Evolutionary conservation across 1,140 invertebrate species (phyloP).

Genomic region (Drosophila azteca): DNA sequence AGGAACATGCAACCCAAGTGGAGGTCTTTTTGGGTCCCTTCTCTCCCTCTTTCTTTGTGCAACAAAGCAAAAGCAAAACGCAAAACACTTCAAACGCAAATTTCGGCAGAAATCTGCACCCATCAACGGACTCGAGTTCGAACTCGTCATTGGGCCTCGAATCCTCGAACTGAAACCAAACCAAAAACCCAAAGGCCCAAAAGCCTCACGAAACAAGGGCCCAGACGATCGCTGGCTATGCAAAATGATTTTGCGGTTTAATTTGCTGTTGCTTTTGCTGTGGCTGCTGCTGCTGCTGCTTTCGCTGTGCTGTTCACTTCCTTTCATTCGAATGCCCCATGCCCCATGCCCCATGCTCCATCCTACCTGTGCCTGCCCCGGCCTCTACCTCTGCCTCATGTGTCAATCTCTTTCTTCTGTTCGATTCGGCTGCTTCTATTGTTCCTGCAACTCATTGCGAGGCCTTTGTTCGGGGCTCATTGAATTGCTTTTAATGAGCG

Average conservation of each 20-base stretch:
- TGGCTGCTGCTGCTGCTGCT: no score
- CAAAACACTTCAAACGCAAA: slow-evolving; percentile 70
- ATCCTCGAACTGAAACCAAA: slow-evolving; percentile 2
- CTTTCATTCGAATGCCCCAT: slow-evolving; percentile 40
- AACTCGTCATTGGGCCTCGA: slow-evolving; percentile 56
- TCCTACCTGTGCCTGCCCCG: slow-evolving; percentile 15
- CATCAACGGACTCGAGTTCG: slow-evolving; percentile 69
- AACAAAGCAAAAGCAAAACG: slow-evolving; percentile 42
- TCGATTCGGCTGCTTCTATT: slow-evolving; percentile 42
- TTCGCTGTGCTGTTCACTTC: slow-evolving; percentile 77
- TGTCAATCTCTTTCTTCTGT: slow-evolving; percentile 57
- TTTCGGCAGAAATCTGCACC: slow-evolving; percentile 83
- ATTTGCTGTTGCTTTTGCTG: slow-evolving; percentile 77
- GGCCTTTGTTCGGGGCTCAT: slow-evolving; percentile 27
- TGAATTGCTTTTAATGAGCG: slow-evolving; percentile 76
- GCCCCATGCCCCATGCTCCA: slow-evolving; percentile 6
- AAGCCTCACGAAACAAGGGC: slow-evolving; percentile 58
- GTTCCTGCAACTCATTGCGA: slow-evolving; percentile 66
- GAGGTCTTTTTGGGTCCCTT: slow-evolving; percentile 4
- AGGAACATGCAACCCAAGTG: slow-evolving; percentile 29
- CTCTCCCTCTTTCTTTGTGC: slow-evolving; percentile 24
- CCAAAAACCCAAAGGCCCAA: neutral
- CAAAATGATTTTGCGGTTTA: slow-evolving; percentile 79
- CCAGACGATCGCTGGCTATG: slow-evolving; percentile 59
- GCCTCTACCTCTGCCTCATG: slow-evolving; percentile 45